A percentile compares a stretch with the other conserved stretches of the same genome.
These are phyloP conservation scores for Eriocheir sinensis DNA, from an alignment of 1,140 invertebrate genomes.

Conservation along the genomic window DNA sequence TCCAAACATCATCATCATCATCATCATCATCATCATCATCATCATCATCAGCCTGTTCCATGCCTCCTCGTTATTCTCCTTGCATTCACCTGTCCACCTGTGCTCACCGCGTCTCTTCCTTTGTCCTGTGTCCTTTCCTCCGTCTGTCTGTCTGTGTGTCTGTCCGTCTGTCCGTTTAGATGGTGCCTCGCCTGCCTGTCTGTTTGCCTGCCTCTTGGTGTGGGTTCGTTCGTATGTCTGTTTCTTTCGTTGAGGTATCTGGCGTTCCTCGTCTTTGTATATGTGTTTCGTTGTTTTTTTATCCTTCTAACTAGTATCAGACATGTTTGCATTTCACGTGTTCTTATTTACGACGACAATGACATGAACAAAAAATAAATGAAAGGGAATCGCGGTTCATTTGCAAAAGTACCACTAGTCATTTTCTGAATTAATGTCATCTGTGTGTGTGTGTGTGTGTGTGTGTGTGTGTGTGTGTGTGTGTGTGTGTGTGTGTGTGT, in stretches of 20 bases:
- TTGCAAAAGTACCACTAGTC: neutral
- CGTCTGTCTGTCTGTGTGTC: neutral
- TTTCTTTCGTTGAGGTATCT: neutral
- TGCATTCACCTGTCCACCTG: neutral
- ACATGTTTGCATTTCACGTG: neutral
- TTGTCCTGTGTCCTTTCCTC: neutral
- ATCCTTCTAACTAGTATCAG: constrained; percentile 4
- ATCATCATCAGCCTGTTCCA: no score
- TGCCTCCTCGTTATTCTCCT: constrained; percentile 11
- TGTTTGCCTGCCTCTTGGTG: neutral
- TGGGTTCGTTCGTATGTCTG: no score
- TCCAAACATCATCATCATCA: neutral
- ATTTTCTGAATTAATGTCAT: neutral
- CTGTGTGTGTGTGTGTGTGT: neutral
- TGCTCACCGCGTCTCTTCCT: neutral
- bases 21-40: no score
- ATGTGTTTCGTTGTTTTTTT: no score
- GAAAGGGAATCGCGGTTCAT: no score
- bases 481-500: neutral
- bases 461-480: constrained; percentile 22
- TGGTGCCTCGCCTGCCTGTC: no score
- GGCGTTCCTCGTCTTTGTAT: neutral
- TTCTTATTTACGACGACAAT: no score
- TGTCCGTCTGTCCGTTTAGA: no score
- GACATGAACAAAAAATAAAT: no score